Conservation (phyloP, 2,888 invertebrate genomes). For the Galerucella pusilla region DNA sequence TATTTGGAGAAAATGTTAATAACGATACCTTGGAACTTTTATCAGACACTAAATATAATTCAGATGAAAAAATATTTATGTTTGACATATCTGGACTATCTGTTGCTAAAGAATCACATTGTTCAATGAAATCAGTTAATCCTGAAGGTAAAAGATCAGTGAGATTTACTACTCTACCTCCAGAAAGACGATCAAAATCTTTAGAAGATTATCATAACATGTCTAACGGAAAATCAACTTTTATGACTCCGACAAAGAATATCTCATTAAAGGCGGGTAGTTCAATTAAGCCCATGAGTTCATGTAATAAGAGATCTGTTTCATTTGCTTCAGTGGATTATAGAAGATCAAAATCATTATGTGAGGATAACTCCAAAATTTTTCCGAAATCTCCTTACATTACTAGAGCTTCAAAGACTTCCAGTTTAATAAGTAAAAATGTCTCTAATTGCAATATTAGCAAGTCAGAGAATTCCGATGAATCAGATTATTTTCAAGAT, state of each 20-base stretch:
- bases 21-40: neutral
- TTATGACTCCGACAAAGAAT: constrained; percentile 1
- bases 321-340: neutral
- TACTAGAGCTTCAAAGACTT: neutral
- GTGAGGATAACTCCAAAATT: neutral
- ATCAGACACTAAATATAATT: neutral
- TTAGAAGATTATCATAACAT: neutral
- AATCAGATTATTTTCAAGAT: neutral
- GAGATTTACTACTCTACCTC: constrained; percentile 10
- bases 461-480: neutral
- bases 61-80: neutral
- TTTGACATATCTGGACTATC: constrained; percentile 3
- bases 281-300: neutral
- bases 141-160: constrained; percentile 19
- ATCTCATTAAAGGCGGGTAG: neutral
- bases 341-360: neutral
- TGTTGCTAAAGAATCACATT: neutral
- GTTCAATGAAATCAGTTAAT: neutral
- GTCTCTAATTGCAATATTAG: neutral
- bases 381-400: constrained; percentile 14
- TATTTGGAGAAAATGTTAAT: neutral
- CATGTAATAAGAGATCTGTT: neutral
- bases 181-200: constrained; percentile 10
- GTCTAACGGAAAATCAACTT: neutral
- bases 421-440: neutral